Percentiles rank a stretch among this genome's conserved stretches.
These are phyloP conservation scores for Laspeyria flexula DNA, from an alignment of 2,888 invertebrate species.

Conservation along the genomic window DNA sequence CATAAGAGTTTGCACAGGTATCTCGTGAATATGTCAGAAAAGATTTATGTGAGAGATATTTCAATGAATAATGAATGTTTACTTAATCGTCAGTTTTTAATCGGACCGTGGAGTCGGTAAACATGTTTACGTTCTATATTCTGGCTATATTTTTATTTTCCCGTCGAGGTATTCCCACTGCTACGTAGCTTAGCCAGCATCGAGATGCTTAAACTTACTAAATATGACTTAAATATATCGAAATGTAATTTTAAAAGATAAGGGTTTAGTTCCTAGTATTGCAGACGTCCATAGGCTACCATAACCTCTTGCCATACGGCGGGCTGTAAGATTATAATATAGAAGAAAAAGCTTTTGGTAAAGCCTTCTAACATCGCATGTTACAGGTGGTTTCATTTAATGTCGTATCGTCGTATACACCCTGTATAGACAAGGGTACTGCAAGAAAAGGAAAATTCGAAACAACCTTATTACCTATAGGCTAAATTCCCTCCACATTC, in stretches of 20 bases:
- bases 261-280: neutral
- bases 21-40: constrained; percentile 14
- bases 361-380: too few relatives aligned
- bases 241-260: constrained; percentile 19
- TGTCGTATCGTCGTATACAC: too few relatives aligned
- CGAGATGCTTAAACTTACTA: constrained; percentile 48
- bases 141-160: constrained; percentile 77
- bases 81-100: constrained; percentile 71
- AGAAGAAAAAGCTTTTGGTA: too few relatives aligned
- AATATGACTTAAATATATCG: constrained; percentile 49
- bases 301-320: too few relatives aligned
- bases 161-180: constrained; percentile 72
- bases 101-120: constrained; percentile 69
- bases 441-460: too few relatives aligned
- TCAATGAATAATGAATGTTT: constrained; percentile 63
- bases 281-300: too few relatives aligned
- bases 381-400: too few relatives aligned
- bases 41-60: constrained; percentile 31
- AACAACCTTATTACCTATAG: too few relatives aligned
- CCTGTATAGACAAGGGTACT: too few relatives aligned
- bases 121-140: constrained; percentile 80
- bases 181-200: constrained; percentile 64
- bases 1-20: neutral
- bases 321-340: too few relatives aligned
- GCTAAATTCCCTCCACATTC: too few relatives aligned